Conservation (phyloP, 2,888 invertebrate genomes). For the Girardia tigrina region DNA sequence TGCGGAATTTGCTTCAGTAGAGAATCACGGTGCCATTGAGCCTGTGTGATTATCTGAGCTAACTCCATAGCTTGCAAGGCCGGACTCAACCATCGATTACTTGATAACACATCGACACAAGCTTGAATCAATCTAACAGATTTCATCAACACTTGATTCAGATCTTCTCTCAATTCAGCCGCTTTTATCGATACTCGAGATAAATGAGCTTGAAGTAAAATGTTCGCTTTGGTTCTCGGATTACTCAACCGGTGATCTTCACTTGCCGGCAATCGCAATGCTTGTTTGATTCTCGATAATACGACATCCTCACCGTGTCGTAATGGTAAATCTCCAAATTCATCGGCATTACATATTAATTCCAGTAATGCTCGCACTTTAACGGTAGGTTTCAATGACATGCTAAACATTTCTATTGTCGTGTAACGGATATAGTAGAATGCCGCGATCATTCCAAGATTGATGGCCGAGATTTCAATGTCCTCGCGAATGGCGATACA, state of each 20-base stretch:
- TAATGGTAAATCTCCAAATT: slow-evolving; percentile 83
- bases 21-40: slow-evolving; percentile 98
- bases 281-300: slow-evolving; percentile 58
- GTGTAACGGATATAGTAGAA: slow-evolving; percentile 99
- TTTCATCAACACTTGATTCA: slow-evolving; percentile 69
- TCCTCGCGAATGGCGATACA: slow-evolving; percentile 95
- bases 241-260: slow-evolving; percentile 72
- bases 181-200: slow-evolving; percentile 73
- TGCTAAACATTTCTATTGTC: slow-evolving; percentile 91
- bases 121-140: slow-evolving; percentile 54
- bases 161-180: slow-evolving; percentile 88
- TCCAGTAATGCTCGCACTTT: slow-evolving; percentile 90
- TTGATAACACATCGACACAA: slow-evolving; percentile 76
- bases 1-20: slow-evolving; percentile 91
- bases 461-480: slow-evolving; percentile 86
- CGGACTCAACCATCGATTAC: slow-evolving; percentile 92
- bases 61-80: slow-evolving; percentile 98
- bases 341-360: slow-evolving; percentile 90
- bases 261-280: slow-evolving; percentile 50
- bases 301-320: slow-evolving; percentile 78
- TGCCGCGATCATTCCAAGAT: slow-evolving; percentile 98
- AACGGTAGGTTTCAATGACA: slow-evolving; percentile 86
- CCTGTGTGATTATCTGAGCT: slow-evolving; percentile 98
- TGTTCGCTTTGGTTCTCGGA: slow-evolving; percentile 84
- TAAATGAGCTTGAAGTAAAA: slow-evolving; percentile 83